Conservation (phyloP, 1,140 invertebrate genomes). For the Gryon sp. region DNA sequence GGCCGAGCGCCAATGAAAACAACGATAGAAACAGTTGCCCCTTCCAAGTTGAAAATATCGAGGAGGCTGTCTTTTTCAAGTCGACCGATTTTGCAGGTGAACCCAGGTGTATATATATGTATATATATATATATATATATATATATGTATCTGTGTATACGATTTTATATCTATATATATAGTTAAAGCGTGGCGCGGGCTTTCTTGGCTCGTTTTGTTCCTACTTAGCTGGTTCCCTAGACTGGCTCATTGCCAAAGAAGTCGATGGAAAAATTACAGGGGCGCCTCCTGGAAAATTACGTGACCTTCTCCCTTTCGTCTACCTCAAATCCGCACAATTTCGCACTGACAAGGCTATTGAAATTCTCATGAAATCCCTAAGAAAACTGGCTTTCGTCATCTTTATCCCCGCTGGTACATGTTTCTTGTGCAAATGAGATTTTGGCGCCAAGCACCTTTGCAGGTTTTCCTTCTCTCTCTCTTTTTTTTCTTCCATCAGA, state of each 20-base stretch:
- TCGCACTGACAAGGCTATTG: conserved; percentile 52
- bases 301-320: conserved; percentile 63
- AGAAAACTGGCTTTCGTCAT: conserved; percentile 56
- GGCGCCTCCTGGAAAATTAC: conserved; percentile 68
- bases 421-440: conserved; percentile 56
- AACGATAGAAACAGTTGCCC: conserved; percentile 54
- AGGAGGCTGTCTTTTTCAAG: conserved; percentile 35
- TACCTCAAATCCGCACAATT: conserved; percentile 53
- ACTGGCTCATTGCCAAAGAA: conserved; percentile 68
- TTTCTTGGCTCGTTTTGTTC: conserved; percentile 32
- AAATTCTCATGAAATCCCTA: conserved; percentile 62
- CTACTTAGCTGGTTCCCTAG: conserved; percentile 35
- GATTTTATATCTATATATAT: no score
- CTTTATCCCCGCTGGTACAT: conserved; percentile 43
- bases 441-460: conserved; percentile 12
- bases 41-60: conserved; percentile 73
- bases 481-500: neutral
- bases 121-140: no score
- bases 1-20: conserved; percentile 72
- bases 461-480: neutral
- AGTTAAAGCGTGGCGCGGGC: conserved; percentile 8
- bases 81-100: conserved; percentile 42
- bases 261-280: conserved; percentile 69
- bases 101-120: conserved; percentile 14
- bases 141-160: no score